Evolutionary conservation across 53 echinoderm and acorn worm genomes (phyloP).

Genomic region (Actinopyga echinites): DNA sequence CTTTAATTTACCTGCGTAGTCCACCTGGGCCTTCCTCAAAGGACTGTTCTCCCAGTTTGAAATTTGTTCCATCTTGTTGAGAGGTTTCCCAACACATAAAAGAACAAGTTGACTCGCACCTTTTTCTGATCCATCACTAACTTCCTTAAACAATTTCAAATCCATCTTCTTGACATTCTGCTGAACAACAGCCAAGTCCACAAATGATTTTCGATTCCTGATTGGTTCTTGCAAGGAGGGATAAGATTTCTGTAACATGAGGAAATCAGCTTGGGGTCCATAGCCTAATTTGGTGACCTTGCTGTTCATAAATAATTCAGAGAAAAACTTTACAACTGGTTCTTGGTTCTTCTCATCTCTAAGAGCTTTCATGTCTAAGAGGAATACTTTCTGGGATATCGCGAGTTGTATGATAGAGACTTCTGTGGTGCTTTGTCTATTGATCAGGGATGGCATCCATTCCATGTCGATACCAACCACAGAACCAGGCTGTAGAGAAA

Average conservation of each 20-base stretch:
- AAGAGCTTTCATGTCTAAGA: constrained; percentile 77
- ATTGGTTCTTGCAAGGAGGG: neutral
- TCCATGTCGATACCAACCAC: constrained; percentile 96
- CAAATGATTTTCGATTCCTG: neutral
- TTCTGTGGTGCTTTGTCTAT: constrained; percentile 66
- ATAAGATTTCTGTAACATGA: constrained; percentile 19
- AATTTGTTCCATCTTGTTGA: constrained; percentile 84
- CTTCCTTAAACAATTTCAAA: neutral
- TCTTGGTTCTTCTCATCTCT: constrained; percentile 20
- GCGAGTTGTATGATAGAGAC: constrained; percentile 85
- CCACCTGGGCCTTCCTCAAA: constrained; percentile 26
- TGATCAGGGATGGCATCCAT: constrained; percentile 84
- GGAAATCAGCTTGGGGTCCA: constrained; percentile 9
- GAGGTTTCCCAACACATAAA: constrained; percentile 73
- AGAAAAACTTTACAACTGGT: constrained; percentile 47
- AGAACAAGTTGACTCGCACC: constrained; percentile 78
- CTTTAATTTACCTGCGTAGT: constrained; percentile 67
- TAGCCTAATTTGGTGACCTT: constrained; percentile 80
- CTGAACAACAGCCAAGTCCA: constrained; percentile 21
- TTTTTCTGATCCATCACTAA: constrained; percentile 2
- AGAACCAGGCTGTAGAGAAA: constrained; percentile 52
- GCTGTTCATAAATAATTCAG: constrained; percentile 41
- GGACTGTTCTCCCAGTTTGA: constrained; percentile 92
- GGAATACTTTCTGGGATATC: constrained; percentile 49
- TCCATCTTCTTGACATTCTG: constrained; percentile 7